Evolutionary conservation across 2,888 invertebrate species (phyloP).

Genomic region (Noctua comes): DNA sequence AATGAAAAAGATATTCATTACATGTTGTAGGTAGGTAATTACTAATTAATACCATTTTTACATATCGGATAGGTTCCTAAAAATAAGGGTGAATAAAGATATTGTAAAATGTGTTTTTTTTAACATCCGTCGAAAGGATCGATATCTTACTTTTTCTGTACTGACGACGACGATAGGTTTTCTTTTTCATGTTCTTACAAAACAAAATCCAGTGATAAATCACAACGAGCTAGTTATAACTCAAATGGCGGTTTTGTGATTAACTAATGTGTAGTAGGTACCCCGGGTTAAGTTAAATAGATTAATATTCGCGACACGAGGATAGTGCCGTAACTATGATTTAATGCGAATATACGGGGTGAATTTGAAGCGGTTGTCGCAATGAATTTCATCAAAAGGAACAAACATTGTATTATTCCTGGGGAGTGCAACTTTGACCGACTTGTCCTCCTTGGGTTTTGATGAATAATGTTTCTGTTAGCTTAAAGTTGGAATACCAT

Average conservation of each 20-base stretch:
- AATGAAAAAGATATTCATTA: no score
- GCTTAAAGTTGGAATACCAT: neutral
- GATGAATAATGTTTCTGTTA: neutral
- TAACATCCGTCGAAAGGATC: no score
- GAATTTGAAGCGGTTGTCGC: constrained; percentile 33
- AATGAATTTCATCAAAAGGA: neutral
- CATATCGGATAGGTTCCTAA: neutral
- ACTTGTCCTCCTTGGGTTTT: neutral
- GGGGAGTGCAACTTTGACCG: neutral
- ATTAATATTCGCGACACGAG: constrained; percentile 49
- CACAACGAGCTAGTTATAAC: neutral
- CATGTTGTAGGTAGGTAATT: no score
- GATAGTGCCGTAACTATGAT: constrained; percentile 32
- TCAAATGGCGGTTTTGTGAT: constrained; percentile 28
- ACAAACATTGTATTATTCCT: neutral
- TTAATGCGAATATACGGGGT: constrained; percentile 15
- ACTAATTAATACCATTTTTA: no score
- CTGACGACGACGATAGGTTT: neutral
- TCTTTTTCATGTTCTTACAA: constrained; percentile 3
- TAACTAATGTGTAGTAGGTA: constrained; percentile 16
- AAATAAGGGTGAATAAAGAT: neutral
- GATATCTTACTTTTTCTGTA: neutral
- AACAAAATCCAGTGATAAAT: neutral
- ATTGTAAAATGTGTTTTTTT: no score
- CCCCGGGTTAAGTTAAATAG: constrained; percentile 23